These are phyloP conservation scores for Bursaphelenchus okinawaensis DNA, from an alignment of 2,888 invertebrate genomes.

Conservation along the genomic window DNA sequence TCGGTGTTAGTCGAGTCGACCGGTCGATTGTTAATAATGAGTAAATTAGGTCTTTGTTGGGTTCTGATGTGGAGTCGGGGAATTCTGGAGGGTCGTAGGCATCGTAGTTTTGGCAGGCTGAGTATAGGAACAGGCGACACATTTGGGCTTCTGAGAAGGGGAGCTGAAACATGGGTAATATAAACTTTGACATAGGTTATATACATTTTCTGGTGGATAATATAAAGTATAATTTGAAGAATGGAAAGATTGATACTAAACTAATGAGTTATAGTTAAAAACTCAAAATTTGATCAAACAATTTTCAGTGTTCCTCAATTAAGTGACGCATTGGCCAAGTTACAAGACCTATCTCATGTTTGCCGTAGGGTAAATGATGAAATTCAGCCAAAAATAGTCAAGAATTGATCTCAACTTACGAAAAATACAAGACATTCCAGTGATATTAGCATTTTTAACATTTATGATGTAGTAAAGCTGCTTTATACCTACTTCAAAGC, in stretches of 20 bases:
- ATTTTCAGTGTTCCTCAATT: constrained; percentile 6
- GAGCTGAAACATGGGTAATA: constrained; percentile 34
- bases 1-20: constrained; percentile 41
- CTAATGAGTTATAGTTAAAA: neutral
- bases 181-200: no score
- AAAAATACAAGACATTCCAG: no score
- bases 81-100: constrained; percentile 54
- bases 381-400: neutral
- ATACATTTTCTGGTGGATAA: no score
- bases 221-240: neutral
- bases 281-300: neutral
- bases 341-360: neutral
- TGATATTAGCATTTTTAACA: neutral
- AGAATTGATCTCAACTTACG: constrained; percentile 1
- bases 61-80: constrained; percentile 32
- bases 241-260: neutral
- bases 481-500: no score
- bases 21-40: constrained; percentile 48
- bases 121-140: constrained; percentile 53
- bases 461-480: no score
- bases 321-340: neutral
- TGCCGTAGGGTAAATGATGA: neutral
- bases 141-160: constrained; percentile 54
- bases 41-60: constrained; percentile 35
- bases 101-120: constrained; percentile 51